Percentiles rank a stretch among this genome's conserved stretches.
Conservation (phyloP, 2,888 invertebrate species). For the Mesoligia furuncula region DNA sequence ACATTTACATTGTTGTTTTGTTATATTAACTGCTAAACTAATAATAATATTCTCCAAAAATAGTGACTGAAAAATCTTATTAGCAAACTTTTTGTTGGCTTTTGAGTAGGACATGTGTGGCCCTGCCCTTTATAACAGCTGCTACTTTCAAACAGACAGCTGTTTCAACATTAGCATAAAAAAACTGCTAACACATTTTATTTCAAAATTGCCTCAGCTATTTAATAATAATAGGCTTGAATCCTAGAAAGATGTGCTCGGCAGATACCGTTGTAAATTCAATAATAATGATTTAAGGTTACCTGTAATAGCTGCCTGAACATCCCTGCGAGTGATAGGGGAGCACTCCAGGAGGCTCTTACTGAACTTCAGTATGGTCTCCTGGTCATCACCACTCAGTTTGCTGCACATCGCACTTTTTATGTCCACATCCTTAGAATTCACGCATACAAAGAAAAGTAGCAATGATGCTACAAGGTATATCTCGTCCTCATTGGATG, state of each 20-base stretch:
- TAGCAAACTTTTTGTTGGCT: slow-evolving; percentile 23
- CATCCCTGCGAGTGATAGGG: slow-evolving; percentile 81
- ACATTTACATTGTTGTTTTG: not conserved
- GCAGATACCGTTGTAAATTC: not conserved
- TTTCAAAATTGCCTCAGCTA: not conserved
- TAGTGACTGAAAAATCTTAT: not conserved
- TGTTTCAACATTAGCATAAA: slow-evolving; percentile 53
- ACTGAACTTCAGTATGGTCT: slow-evolving; percentile 89
- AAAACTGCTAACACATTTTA: slow-evolving; percentile 32
- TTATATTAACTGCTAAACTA: not conserved
- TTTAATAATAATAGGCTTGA: slow-evolving; percentile 25
- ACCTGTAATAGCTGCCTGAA: slow-evolving; percentile 84
- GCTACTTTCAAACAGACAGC: slow-evolving; percentile 40
- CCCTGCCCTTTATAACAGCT: slow-evolving; percentile 32
- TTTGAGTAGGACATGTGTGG: slow-evolving; percentile 10
- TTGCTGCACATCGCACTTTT: slow-evolving; percentile 90
- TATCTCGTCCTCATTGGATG: slow-evolving; percentile 78
- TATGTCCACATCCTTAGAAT: slow-evolving; percentile 88
- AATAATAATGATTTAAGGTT: slow-evolving; percentile 47
- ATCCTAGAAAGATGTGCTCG: not conserved
- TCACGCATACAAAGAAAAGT: slow-evolving; percentile 88
- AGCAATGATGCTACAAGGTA: slow-evolving; percentile 88
- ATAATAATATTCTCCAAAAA: not conserved
- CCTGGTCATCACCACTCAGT: slow-evolving; percentile 87
- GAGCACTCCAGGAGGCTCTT: slow-evolving; percentile 88